Evolutionary conservation across 30 jellyfish, hydroid and myxozoan species (phyloP), one percentile per base, ranked within the genome.

Genomic region (Catostylus mosaicus): DNA sequence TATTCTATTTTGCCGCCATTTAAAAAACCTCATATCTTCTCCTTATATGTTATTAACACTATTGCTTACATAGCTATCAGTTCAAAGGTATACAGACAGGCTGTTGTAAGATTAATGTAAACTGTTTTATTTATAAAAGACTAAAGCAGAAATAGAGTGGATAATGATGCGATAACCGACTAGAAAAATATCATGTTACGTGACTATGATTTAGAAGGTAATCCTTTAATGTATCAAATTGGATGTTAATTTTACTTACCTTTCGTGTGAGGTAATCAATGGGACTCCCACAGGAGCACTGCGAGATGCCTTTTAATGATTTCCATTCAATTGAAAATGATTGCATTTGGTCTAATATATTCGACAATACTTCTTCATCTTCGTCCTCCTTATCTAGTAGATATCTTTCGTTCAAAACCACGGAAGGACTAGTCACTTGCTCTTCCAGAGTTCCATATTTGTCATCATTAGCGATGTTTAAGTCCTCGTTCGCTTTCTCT

Each of bases 251-350:
- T n/a, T n/a, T n/a, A 29, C 80, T 23, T 77, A 92, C 98, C 87
- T 92, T 92, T 48, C 98, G 89, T 22, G 96, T 85, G 45, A 92
- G 86, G 43, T 73, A 84, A 61, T 87, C 98, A 27, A 92, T 80
- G 0, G 98, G 98, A 24, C 94, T 92, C 19, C 98, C 96, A 61
- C 98, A 92, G 3, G 96, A 80, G 63, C 98, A 92, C 70, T 92
- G 98, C 2, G 73, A 30, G 5, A 92, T 94, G 22, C 89, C 98
- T 35, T 95, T 40, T 33, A 85, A 43, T 38, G 98, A 81, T 59
- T 82, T 81, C 98, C 98, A 92, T 36, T 92, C 96, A 30, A 92
- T 51, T 46, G 97, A 92, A 71, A 92, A 92, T 37, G 89, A 70
- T n/a, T 94, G 85, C 64, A 86, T 61, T 24, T 86, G 91, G 19